phyloP scores from a whole-genome alignment of 2,113 vertebrate genomes.

The Felis catus region DNA sequence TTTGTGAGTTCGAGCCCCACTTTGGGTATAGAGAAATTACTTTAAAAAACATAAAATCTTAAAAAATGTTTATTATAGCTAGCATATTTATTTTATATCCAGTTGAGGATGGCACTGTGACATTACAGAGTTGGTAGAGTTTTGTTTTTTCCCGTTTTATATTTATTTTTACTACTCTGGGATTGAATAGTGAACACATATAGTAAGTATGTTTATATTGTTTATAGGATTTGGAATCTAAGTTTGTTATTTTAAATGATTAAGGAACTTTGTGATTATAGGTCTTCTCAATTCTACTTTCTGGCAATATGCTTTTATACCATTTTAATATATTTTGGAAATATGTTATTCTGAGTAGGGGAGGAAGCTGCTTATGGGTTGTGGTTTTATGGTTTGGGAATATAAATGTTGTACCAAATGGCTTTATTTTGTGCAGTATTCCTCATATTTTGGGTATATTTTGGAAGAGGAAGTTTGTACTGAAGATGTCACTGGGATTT shows the following conservation, averaged over 20 bases:
- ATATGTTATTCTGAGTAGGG: not conserved
- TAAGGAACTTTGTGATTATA: not conserved
- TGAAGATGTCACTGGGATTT: not conserved
- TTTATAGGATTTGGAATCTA: conserved; percentile 21
- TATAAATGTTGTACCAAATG: not conserved
- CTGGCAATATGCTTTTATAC: not conserved
- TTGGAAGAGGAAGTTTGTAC: not conserved
- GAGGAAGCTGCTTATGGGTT: not conserved
- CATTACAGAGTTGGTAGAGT: not conserved
- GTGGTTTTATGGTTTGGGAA: conserved; percentile 38
- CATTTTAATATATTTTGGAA: not conserved
- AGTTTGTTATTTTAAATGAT: conserved; percentile 43
- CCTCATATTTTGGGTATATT: not conserved
- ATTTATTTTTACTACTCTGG: not conserved
- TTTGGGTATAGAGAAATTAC: not conserved
- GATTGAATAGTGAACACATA: not conserved
- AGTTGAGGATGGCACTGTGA: not conserved
- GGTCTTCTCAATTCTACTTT: not conserved
- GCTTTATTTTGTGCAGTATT: conserved; percentile 37
- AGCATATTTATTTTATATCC: not conserved
- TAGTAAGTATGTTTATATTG: not conserved
- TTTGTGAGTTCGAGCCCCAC: not conserved
- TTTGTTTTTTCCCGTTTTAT: not conserved
- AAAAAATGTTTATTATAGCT: not conserved
- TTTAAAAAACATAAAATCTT: not conserved